Evolutionary conservation across 2,888 invertebrate species (phyloP).

Genomic region (Hirtodrosophila duncani): DNA sequence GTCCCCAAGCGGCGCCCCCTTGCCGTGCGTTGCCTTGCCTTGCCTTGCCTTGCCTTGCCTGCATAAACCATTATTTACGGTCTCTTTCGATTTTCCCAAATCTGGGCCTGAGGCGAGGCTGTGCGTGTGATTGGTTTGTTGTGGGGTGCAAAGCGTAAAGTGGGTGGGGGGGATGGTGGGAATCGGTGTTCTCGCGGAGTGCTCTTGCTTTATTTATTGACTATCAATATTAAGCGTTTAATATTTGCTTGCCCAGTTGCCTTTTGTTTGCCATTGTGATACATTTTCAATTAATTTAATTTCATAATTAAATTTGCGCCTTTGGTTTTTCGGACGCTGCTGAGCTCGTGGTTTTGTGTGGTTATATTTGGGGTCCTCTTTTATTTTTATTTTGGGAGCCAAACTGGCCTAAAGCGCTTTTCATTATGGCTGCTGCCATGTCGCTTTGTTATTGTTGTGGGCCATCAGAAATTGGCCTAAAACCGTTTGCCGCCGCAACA

Average conservation of each 20-base stretch:
- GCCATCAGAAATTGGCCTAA: slow-evolving; percentile 18
- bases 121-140: slow-evolving; percentile 9
- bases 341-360: not conserved
- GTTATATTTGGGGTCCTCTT: slow-evolving; percentile 6
- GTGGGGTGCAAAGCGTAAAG: too few species aligned
- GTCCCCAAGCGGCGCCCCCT: too few species aligned
- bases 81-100: slow-evolving; percentile 13
- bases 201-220: slow-evolving; percentile 56
- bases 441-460: too few species aligned
- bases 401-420: too few species aligned
- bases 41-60: too few species aligned
- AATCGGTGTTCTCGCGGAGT: too few species aligned
- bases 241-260: slow-evolving; percentile 35
- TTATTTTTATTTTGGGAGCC: too few species aligned
- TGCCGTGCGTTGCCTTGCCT: too few species aligned
- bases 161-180: slow-evolving; percentile 12
- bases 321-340: not conserved
- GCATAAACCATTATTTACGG: slow-evolving; percentile 59
- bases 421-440: too few species aligned
- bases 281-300: slow-evolving; percentile 58
- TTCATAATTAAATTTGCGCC: slow-evolving; percentile 51
- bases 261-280: slow-evolving; percentile 33
- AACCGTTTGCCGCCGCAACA: slow-evolving; percentile 5
- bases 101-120: slow-evolving; percentile 18
- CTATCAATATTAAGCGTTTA: slow-evolving; percentile 60